These are phyloP conservation scores for Drosophila acutilabella DNA, from an alignment of 2,888 invertebrate genomes.

Conservation along the genomic window DNA sequence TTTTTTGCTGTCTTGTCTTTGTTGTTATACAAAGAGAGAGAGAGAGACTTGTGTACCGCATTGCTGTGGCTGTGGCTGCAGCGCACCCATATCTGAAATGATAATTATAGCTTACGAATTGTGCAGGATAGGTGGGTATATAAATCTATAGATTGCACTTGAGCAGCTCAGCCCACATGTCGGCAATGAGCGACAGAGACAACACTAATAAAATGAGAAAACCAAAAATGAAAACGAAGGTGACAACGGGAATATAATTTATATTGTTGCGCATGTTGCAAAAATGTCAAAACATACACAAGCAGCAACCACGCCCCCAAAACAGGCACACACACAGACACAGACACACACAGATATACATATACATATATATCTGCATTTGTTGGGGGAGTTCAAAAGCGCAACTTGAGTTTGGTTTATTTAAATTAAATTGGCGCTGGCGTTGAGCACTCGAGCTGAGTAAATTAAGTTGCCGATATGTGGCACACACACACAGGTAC, in stretches of 20 bases:
- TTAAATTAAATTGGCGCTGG: slow-evolving; percentile 67
- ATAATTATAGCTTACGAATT: slow-evolving; percentile 67
- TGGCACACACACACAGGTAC: slow-evolving; percentile 53
- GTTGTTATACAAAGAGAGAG: slow-evolving; percentile 8
- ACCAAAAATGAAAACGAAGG: slow-evolving; percentile 59
- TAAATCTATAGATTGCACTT: slow-evolving; percentile 74
- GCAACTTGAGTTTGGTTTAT: slow-evolving; percentile 63
- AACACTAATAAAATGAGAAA: slow-evolving; percentile 18
- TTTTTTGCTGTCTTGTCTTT: slow-evolving; percentile 8
- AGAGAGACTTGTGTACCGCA: slow-evolving; percentile 19
- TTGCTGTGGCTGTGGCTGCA: slow-evolving; percentile 24
- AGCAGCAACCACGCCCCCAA: slow-evolving; percentile 66
- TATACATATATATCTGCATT: not conserved
- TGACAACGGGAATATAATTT: slow-evolving; percentile 79
- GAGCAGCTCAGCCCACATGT: slow-evolving; percentile 71
- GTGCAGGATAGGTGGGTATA: slow-evolving; percentile 60
- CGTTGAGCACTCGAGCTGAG: slow-evolving; percentile 40
- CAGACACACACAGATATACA: slow-evolving; percentile 10
- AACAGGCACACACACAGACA: slow-evolving; percentile 31
- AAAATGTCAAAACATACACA: slow-evolving; percentile 68
- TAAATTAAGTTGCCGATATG: slow-evolving; percentile 77
- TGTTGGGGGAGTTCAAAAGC: slow-evolving; percentile 68
- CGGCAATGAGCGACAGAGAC: slow-evolving; percentile 24
- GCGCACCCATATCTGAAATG: slow-evolving; percentile 56
- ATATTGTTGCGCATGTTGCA: slow-evolving; percentile 72